Evolutionary conservation across 1,140 invertebrate genomes (phyloP).

Genomic region (Calliopsis andreniformis): DNA sequence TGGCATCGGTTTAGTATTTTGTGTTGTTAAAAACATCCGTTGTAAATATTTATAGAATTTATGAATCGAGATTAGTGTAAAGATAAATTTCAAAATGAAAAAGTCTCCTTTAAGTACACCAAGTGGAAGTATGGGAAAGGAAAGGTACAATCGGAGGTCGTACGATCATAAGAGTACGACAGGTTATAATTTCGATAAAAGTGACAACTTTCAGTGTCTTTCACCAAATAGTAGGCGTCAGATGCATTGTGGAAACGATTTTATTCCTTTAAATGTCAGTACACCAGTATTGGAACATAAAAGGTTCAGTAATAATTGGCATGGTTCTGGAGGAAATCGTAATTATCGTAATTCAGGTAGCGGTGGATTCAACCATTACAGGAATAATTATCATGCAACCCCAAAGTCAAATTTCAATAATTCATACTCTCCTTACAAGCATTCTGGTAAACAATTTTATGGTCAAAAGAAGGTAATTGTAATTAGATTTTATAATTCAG

Average conservation of each 20-base stretch:
- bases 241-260: slow-evolving; percentile 50
- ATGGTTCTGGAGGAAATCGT: slow-evolving; percentile 24
- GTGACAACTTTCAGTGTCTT: slow-evolving; percentile 33
- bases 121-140: slow-evolving; percentile 27
- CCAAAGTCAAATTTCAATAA: slow-evolving; percentile 48
- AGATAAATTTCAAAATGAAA: slow-evolving; percentile 57
- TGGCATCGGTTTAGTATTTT: slow-evolving; percentile 22
- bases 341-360: slow-evolving; percentile 45
- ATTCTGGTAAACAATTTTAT: slow-evolving; percentile 35
- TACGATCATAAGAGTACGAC: slow-evolving; percentile 33
- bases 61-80: neutral
- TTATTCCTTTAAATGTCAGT: slow-evolving; percentile 67
- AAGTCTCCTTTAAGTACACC: slow-evolving; percentile 71
- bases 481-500: neutral
- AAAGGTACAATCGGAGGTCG: slow-evolving; percentile 52
- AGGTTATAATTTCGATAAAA: slow-evolving; percentile 55
- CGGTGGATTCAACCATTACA: slow-evolving; percentile 48
- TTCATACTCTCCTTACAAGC: slow-evolving; percentile 52
- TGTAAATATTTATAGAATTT: slow-evolving; percentile 41
- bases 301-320: slow-evolving; percentile 32
- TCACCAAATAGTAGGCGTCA: slow-evolving; percentile 31
- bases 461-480: slow-evolving; percentile 55
- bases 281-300: slow-evolving; percentile 49
- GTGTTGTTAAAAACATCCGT: slow-evolving; percentile 23
- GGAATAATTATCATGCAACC: slow-evolving; percentile 42